phyloP scores from a whole-genome alignment of 2,888 invertebrate genomes.

The Lobophora halterata region DNA sequence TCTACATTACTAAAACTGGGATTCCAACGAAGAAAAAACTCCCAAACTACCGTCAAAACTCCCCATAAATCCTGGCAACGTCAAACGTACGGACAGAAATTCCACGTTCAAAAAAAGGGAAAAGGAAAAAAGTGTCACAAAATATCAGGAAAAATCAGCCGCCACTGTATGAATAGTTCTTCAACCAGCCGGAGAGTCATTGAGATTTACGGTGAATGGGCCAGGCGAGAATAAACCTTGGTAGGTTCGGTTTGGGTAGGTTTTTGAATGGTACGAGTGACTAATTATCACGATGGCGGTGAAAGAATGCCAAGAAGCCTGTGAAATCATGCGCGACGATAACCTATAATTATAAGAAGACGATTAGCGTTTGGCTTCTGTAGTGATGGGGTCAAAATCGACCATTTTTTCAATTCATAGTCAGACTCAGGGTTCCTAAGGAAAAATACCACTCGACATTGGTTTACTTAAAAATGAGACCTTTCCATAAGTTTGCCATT shows the following conservation, averaged over 20 bases:
- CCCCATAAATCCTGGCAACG: slow-evolving; percentile 22
- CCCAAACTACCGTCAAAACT: not conserved
- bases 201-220: slow-evolving; percentile 33
- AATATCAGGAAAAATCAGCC: slow-evolving; percentile 43
- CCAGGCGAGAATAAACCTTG: slow-evolving; percentile 30
- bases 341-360: slow-evolving; percentile 59
- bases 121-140: slow-evolving; percentile 33
- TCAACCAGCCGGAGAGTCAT: slow-evolving; percentile 47
- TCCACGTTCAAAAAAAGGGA: slow-evolving; percentile 26
- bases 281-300: slow-evolving; percentile 49
- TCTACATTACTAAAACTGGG: slow-evolving; percentile 5
- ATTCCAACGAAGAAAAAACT: slow-evolving; percentile 1
- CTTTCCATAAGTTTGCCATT: no score
- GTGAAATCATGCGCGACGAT: slow-evolving; percentile 60
- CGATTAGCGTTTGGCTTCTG: slow-evolving; percentile 49
- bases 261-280: slow-evolving; percentile 28
- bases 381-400: slow-evolving; percentile 37
- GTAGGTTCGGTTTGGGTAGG: slow-evolving; percentile 17
- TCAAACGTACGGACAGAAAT: slow-evolving; percentile 30
- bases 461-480: no score
- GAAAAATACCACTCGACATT: no score
- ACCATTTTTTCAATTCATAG: slow-evolving; percentile 1
- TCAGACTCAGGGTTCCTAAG: no score
- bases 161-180: slow-evolving; percentile 52
- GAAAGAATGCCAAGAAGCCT: slow-evolving; percentile 57